Evolutionary conservation across 2,888 invertebrate species (phyloP).

Genomic region (Ferdinandea cuprea): DNA sequence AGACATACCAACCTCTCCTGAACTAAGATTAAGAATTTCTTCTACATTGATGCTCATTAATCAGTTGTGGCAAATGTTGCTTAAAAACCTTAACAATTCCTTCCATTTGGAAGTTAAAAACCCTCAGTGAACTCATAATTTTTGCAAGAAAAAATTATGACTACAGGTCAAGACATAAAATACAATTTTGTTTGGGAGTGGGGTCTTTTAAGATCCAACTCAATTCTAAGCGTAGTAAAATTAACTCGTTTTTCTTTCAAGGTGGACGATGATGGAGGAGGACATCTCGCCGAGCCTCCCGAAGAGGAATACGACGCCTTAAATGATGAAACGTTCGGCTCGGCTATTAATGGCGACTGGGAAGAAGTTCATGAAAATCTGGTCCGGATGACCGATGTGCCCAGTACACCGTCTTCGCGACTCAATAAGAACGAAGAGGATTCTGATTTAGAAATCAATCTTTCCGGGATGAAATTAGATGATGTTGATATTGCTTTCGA

Average conservation of each 20-base stretch:
- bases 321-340: conserved; percentile 96
- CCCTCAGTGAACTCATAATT: too few species aligned
- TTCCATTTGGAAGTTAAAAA: too few species aligned
- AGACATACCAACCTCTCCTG: too few species aligned
- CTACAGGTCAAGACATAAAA: too few species aligned
- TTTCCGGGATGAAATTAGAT: conserved; percentile 81
- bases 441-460: conserved; percentile 82
- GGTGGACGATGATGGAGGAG: conserved; percentile 81
- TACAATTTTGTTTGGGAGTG: too few species aligned
- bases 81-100: too few species aligned
- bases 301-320: conserved; percentile 95
- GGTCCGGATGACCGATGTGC: conserved; percentile 83
- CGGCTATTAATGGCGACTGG: conserved; percentile 89
- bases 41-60: too few species aligned
- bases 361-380: conserved; percentile 89
- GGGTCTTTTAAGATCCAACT: too few species aligned
- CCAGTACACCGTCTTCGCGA: conserved; percentile 24
- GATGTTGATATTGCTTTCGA: conserved; percentile 81
- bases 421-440: conserved; percentile 78
- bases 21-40: too few species aligned
- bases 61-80: too few species aligned
- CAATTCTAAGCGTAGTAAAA: too few species aligned
- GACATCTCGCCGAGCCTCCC: conserved; percentile 86
- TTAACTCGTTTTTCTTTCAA: conserved; percentile 34
- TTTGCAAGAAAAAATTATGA: too few species aligned